Percentiles rank a stretch among this genome's conserved stretches.
These are phyloP conservation scores for Hesperophylax magnus DNA, from an alignment of 1,140 invertebrate genomes.

Conservation along the genomic window DNA sequence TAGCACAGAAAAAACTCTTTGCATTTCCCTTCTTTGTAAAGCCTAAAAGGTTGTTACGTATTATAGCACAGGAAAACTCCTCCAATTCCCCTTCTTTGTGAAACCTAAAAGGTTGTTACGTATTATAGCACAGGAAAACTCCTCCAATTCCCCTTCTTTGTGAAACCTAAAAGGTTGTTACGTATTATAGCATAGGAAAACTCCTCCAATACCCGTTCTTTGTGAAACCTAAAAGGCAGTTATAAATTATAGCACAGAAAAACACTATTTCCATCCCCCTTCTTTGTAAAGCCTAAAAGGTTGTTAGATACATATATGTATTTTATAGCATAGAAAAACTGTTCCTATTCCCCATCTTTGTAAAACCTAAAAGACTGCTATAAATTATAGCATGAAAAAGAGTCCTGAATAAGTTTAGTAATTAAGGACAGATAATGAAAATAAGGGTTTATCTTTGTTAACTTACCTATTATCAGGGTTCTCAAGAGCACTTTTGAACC, in stretches of 20 bases:
- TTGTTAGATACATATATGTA: too few species aligned
- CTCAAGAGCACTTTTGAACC: slow-evolving; percentile 92
- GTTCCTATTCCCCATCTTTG: slow-evolving; percentile 3
- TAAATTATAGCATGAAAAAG: not conserved
- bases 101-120: slow-evolving; percentile 12
- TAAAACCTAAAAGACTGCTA: slow-evolving; percentile 62
- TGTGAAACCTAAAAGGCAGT: slow-evolving; percentile 68
- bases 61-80: slow-evolving; percentile 20
- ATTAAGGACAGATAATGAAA: too few species aligned
- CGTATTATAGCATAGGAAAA: too few species aligned
- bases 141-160: too few species aligned
- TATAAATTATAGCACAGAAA: slow-evolving; percentile 17
- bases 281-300: slow-evolving; percentile 72
- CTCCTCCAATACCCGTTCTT: slow-evolving; percentile 76
- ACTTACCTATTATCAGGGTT: slow-evolving; percentile 79
- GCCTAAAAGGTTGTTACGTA: slow-evolving; percentile 59
- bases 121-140: slow-evolving; percentile 73
- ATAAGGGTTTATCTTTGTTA: not conserved
- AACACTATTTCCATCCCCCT: too few species aligned
- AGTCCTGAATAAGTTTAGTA: too few species aligned
- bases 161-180: too few species aligned
- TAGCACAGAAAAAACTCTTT: slow-evolving; percentile 63
- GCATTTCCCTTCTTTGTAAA: slow-evolving; percentile 76
- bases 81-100: slow-evolving; percentile 60
- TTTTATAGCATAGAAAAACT: slow-evolving; percentile 25